A percentile compares a stretch with the other conserved stretches of the same genome.
These are phyloP conservation scores for Panzeria rudis DNA, from an alignment of 2,888 invertebrate species.

Conservation along the genomic window DNA sequence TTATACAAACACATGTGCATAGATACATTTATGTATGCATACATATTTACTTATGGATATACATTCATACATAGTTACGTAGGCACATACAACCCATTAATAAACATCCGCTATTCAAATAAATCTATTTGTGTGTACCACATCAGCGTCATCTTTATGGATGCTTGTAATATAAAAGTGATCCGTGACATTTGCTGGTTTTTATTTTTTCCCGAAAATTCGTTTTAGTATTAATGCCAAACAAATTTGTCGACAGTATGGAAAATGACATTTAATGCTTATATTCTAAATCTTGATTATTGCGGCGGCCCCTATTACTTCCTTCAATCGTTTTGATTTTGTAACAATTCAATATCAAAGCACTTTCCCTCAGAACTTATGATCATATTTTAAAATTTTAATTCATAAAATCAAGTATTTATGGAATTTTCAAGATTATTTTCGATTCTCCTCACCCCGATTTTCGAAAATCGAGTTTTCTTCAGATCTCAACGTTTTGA, in stretches of 20 bases:
- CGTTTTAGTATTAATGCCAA: conserved; percentile 36
- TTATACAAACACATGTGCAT: not conserved
- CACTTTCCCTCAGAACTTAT: not conserved
- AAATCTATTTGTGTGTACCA: conserved; percentile 7
- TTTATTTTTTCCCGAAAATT: conserved; percentile 22
- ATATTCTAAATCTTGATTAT: not conserved
- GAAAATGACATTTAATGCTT: conserved; percentile 19
- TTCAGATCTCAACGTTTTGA: too few species aligned
- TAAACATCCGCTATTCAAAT: conserved; percentile 57
- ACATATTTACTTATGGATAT: too few species aligned
- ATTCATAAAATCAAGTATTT: not conserved
- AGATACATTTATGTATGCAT: not conserved
- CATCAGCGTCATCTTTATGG: conserved; percentile 19
- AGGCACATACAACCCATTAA: conserved; percentile 28
- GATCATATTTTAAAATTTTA: conserved; percentile 26
- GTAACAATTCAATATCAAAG: conserved; percentile 54
- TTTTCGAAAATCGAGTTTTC: too few species aligned
- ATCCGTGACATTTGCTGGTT: conserved; percentile 55
- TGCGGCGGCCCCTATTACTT: conserved; percentile 35
- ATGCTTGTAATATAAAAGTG: conserved; percentile 46
- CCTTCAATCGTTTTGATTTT: conserved; percentile 22
- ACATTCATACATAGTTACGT: too few species aligned
- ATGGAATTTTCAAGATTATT: too few species aligned
- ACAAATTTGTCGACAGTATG: conserved; percentile 42
- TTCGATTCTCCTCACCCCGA: too few species aligned